Conservation (phyloP, 1,140 invertebrate species). For the Charaxes varanes region DNA sequence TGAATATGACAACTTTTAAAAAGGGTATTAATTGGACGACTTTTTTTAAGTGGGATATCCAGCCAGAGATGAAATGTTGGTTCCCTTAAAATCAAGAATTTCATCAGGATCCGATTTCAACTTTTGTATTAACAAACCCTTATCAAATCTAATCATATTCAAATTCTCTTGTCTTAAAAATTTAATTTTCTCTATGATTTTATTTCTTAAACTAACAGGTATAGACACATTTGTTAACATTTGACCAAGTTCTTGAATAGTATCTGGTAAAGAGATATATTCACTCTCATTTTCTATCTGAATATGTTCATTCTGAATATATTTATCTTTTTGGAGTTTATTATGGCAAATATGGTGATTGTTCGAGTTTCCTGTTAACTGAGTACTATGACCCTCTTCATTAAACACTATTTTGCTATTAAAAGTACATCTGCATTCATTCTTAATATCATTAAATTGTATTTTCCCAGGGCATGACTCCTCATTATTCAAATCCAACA, state of each 20-base stretch:
- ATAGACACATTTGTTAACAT: constrained; percentile 36
- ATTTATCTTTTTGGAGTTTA: constrained; percentile 19
- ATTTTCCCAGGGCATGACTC: constrained; percentile 5
- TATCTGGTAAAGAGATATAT: constrained; percentile 31
- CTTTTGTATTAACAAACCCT: constrained; percentile 34
- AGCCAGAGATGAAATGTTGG: constrained; percentile 41
- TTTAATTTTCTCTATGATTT: constrained; percentile 50
- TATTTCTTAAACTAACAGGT: constrained; percentile 25
- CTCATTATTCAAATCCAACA: constrained; percentile 31
- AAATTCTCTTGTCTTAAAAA: constrained; percentile 31
- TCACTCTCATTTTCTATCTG: constrained; percentile 33
- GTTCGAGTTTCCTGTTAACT: constrained; percentile 11
- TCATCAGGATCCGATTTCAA: constrained; percentile 44
- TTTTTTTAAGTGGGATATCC: constrained; percentile 44
- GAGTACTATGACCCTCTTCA: constrained; percentile 39
- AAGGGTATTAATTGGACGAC: too few relatives aligned
- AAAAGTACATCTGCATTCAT: constrained; percentile 35
- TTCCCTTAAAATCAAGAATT: constrained; percentile 46
- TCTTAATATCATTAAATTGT: constrained; percentile 5
- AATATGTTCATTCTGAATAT: constrained; percentile 10
- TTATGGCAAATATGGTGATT: constrained; percentile 40
- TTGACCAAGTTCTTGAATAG: constrained; percentile 29
- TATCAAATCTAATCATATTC: constrained; percentile 46
- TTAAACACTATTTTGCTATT: constrained; percentile 55
- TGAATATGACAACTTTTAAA: too few relatives aligned